A percentile compares a stretch with the other conserved stretches of the same genome.
phyloP scores from a whole-genome alignment of 2,888 invertebrate species.

The Scrobipalpa atriplicella region DNA sequence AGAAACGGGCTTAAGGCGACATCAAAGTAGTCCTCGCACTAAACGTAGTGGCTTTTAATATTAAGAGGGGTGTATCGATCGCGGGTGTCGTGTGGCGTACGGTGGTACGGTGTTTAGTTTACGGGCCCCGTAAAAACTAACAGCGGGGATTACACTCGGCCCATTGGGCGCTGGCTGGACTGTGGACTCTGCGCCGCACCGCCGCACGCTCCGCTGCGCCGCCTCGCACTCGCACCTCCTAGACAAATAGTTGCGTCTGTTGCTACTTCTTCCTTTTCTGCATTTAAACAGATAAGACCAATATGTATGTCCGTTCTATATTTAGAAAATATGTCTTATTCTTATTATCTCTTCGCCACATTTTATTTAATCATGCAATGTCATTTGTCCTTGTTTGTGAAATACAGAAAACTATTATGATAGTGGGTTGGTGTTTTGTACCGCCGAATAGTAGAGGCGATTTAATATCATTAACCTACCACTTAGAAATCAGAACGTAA shows the following conservation, averaged over 20 bases:
- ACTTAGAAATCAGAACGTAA: no score
- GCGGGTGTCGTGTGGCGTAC: conserved; percentile 33
- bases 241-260: not conserved
- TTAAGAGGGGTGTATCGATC: conserved; percentile 60
- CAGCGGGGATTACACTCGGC: conserved; percentile 65
- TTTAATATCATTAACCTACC: no score
- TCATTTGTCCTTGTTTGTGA: no score
- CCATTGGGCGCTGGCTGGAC: conserved; percentile 53
- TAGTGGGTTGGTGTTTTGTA: no score
- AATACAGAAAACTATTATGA: no score
- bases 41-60: conserved; percentile 56
- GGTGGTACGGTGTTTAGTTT: conserved; percentile 56
- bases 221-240: not conserved
- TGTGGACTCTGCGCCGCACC: conserved; percentile 26
- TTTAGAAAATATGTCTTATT: no score
- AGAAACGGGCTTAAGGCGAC: conserved; percentile 40
- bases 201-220: not conserved
- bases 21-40: conserved; percentile 36
- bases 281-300: not conserved
- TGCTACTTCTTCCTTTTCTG: not conserved
- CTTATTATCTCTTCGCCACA: no score
- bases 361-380: no score
- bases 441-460: no score
- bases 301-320: not conserved
- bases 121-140: conserved; percentile 71